Percentiles rank a stretch among this genome's conserved stretches.
phyloP scores from a whole-genome alignment of 2,797 vertebrate genomes.

The Columba guinea region DNA sequence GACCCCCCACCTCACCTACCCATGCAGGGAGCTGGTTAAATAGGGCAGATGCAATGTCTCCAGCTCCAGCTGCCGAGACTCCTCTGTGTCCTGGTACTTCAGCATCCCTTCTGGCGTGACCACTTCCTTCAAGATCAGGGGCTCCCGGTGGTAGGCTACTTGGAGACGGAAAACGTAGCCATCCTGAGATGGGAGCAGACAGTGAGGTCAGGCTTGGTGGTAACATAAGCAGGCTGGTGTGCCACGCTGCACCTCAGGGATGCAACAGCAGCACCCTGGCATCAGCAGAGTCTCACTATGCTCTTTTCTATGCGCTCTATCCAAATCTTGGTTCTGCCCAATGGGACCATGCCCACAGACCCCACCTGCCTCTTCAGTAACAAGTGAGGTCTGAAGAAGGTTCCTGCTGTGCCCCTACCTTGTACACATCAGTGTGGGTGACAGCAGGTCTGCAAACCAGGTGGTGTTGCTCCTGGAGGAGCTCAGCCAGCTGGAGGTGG shows the following conservation, averaged over 20 bases:
- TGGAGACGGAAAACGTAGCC: constrained; percentile 90
- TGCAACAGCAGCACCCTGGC: background rate
- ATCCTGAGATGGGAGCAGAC: constrained; percentile 74
- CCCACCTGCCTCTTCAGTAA: accelerated
- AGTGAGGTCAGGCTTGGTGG: background rate
- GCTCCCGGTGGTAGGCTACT: constrained; percentile 93
- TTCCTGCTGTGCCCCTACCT: constrained; percentile 71
- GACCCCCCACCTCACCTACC: constrained; percentile 73
- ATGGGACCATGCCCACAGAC: background rate
- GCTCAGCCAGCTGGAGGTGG: constrained; percentile 87
- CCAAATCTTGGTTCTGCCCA: background rate
- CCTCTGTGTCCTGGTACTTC: constrained; percentile 86
- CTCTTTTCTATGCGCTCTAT: background rate
- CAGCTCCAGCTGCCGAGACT: constrained; percentile 86
- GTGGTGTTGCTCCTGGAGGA: constrained; percentile 83
- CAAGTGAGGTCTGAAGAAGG: background rate
- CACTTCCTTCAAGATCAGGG: constrained; percentile 88
- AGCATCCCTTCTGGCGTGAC: constrained; percentile 86
- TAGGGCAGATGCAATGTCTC: constrained; percentile 86
- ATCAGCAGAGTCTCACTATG: background rate
- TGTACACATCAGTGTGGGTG: constrained; percentile 89
- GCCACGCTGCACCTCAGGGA: background rate
- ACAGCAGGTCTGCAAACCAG: constrained; percentile 81
- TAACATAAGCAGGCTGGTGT: background rate
- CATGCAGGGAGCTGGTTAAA: constrained; percentile 91